Evolutionary conservation across 2,888 invertebrate species (phyloP).

Genomic region (Crepidodera aurea): DNA sequence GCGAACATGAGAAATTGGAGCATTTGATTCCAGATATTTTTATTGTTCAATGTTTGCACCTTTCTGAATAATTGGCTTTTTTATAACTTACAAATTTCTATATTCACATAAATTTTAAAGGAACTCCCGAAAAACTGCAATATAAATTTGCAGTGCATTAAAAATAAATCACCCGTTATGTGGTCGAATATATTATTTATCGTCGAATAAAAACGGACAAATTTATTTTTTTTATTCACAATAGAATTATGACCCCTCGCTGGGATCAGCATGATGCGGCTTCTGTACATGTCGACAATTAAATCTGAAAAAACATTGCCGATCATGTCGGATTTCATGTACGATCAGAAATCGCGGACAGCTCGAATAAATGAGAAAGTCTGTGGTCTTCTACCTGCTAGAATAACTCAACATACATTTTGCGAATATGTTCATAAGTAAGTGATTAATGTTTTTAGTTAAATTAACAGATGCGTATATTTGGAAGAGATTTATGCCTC

Average conservation of each 20-base stretch:
- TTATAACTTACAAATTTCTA: no score
- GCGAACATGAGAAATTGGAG: no score
- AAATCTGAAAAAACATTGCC: slow-evolving; percentile 5
- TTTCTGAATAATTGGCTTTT: no score
- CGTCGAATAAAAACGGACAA: neutral
- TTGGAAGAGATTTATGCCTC: no score
- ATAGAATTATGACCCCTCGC: neutral
- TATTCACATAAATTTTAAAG: no score
- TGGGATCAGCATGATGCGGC: neutral
- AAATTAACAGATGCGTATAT: neutral
- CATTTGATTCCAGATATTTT: no score
- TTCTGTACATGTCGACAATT: slow-evolving; percentile 8
- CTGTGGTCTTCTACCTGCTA: neutral
- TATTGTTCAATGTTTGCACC: no score
- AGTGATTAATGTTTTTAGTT: neutral
- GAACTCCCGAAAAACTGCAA: no score
- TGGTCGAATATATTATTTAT: neutral
- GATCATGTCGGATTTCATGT: slow-evolving; percentile 2
- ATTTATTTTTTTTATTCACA: neutral
- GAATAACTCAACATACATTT: slow-evolving; percentile 7
- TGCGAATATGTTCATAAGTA: neutral
- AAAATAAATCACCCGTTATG: neutral
- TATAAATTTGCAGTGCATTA: no score
- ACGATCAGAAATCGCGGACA: slow-evolving; percentile 11
- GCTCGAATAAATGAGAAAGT: slow-evolving; percentile 13